Evolutionary conservation across 2,888 invertebrate species (phyloP).

Genomic region (Heteropelma amictum): DNA sequence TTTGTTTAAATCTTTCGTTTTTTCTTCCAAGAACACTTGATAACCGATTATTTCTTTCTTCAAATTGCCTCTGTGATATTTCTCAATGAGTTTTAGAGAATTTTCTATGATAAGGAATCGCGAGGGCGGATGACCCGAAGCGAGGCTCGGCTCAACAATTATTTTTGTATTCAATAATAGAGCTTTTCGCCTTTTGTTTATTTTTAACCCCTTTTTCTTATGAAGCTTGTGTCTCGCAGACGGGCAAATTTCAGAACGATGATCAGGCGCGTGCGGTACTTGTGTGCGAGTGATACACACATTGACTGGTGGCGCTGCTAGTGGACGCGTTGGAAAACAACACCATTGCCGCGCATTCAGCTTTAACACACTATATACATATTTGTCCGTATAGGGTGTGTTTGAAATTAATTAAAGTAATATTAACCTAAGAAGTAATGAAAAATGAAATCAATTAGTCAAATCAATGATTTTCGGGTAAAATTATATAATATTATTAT

Average conservation of each 20-base stretch:
- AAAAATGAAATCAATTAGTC: too few species aligned
- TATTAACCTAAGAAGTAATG: too few species aligned
- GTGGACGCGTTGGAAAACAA: slow-evolving; percentile 1
- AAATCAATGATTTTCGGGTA: too few species aligned
- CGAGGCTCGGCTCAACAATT: slow-evolving; percentile 56
- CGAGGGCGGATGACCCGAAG: slow-evolving; percentile 35
- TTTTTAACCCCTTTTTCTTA: slow-evolving; percentile 58
- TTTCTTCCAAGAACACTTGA: slow-evolving; percentile 33
- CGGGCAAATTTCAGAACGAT: not conserved
- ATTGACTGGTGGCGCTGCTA: slow-evolving; percentile 17
- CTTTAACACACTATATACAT: too few species aligned
- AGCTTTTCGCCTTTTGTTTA: slow-evolving; percentile 59
- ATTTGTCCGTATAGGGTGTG: not conserved
- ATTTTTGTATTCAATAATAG: slow-evolving; percentile 60
- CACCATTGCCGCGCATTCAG: slow-evolving; percentile 18
- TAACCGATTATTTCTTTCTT: slow-evolving; percentile 8
- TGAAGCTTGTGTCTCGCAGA: slow-evolving; percentile 43
- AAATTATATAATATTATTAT: too few species aligned
- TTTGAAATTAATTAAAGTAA: too few species aligned
- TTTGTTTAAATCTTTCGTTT: not conserved
- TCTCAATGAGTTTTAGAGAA: not conserved
- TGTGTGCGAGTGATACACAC: not conserved
- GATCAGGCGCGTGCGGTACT: slow-evolving; percentile 11
- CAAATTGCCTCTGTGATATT: not conserved
- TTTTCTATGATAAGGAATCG: not conserved